Evolutionary conservation across 2,113 vertebrate species (phyloP).

Genomic region (Tauraco erythrolophus): DNA sequence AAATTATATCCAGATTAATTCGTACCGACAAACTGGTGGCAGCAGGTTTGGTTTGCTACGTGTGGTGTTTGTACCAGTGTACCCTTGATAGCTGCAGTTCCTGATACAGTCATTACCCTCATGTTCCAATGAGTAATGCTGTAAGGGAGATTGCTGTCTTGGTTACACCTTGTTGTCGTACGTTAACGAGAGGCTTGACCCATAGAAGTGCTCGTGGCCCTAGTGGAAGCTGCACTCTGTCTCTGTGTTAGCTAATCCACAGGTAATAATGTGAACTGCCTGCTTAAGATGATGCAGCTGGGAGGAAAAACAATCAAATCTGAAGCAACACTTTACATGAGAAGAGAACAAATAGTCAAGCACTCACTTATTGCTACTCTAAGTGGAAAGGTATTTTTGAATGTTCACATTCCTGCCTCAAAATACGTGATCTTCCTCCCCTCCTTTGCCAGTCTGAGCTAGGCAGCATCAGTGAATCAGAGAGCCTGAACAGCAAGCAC

Average conservation of each 20-base stretch:
- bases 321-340: neutral
- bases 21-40: neutral
- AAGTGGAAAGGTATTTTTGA: slow-evolving; percentile 16
- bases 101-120: neutral
- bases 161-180: slow-evolving; percentile 28
- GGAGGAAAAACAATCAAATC: neutral
- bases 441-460: neutral
- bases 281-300: neutral
- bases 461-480: neutral
- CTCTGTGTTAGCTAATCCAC: neutral
- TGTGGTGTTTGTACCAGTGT: neutral
- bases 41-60: slow-evolving; percentile 22
- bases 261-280: neutral
- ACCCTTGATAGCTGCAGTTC: neutral
- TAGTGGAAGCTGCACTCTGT: neutral
- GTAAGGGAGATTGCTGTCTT: neutral
- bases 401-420: neutral
- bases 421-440: neutral
- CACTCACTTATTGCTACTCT: neutral
- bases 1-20: neutral
- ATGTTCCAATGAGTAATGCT: slow-evolving; percentile 9
- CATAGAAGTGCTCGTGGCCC: neutral
- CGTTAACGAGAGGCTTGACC: neutral
- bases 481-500: neutral
- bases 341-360: neutral